These are phyloP conservation scores for Gastrophryne carolinensis DNA, from an alignment of 2,797 vertebrate genomes.

Conservation along the genomic window DNA sequence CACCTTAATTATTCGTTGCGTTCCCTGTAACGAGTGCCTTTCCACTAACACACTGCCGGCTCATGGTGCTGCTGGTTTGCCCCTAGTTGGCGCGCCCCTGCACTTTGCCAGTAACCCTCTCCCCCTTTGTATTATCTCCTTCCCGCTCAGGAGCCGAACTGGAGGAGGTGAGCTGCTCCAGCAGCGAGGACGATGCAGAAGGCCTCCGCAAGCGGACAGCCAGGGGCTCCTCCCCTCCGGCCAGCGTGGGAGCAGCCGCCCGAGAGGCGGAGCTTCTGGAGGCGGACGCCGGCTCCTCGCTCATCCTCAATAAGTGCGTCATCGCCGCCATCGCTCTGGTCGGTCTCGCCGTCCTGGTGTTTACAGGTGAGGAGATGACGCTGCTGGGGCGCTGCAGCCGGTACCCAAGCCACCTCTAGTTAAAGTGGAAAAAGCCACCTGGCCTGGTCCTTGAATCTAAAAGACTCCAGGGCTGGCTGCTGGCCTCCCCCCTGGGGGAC, in stretches of 20 bases:
- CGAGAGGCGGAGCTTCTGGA: not conserved
- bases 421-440: no score
- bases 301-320: conserved; percentile 60
- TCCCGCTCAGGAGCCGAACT: conserved; percentile 38
- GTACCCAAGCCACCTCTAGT: no score
- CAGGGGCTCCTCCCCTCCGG: not conserved
- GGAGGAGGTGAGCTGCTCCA: conserved; percentile 53
- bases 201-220: conserved; percentile 59
- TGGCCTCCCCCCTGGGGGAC: no score
- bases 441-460: no score
- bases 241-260: accelerated
- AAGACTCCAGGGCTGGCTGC: no score
- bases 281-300: not conserved
- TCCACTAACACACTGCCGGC: not conserved
- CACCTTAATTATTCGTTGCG: no score
- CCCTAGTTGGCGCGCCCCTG: not conserved
- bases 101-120: not conserved
- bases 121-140: no score
- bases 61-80: not conserved
- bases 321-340: conserved; percentile 61
- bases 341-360: conserved; percentile 60
- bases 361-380: conserved; percentile 58
- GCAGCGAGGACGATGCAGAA: conserved; percentile 58
- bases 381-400: not conserved
- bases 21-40: not conserved